These are phyloP conservation scores for Melanogrammus aeglefinus DNA, from an alignment of 2,797 vertebrate species.

Conservation along the genomic window DNA sequence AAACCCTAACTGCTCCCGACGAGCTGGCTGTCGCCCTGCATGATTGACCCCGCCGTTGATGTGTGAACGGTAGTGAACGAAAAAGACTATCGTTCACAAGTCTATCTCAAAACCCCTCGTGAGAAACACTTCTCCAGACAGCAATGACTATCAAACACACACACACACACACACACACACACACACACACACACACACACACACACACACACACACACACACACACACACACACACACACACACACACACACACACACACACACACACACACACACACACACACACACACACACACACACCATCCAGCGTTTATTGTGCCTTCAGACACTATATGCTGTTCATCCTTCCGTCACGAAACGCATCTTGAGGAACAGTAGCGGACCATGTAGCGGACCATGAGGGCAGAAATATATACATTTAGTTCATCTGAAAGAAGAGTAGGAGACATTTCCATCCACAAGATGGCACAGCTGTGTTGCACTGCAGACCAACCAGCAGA, in stretches of 20 bases:
- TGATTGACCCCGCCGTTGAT: no score
- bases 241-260: no score
- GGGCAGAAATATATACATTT: background rate
- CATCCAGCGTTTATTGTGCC: background rate
- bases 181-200: no score
- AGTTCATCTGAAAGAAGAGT: background rate
- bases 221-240: no score
- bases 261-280: no score
- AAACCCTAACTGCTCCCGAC: no score
- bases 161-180: no score
- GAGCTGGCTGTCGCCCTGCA: no score
- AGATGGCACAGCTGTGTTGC: constrained; percentile 2
- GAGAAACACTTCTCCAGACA: background rate
- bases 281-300: background rate
- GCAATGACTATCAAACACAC: background rate
- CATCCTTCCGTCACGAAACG: background rate
- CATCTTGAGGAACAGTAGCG: background rate
- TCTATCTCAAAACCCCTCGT: background rate
- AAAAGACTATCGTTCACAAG: background rate
- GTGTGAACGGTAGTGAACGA: background rate
- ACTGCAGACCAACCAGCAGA: background rate
- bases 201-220: no score
- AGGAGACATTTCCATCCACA: background rate
- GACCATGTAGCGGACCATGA: background rate
- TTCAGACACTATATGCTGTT: no score